phyloP scores from a whole-genome alignment of 2,888 invertebrate genomes.

The Cryptocephalus primarius region DNA sequence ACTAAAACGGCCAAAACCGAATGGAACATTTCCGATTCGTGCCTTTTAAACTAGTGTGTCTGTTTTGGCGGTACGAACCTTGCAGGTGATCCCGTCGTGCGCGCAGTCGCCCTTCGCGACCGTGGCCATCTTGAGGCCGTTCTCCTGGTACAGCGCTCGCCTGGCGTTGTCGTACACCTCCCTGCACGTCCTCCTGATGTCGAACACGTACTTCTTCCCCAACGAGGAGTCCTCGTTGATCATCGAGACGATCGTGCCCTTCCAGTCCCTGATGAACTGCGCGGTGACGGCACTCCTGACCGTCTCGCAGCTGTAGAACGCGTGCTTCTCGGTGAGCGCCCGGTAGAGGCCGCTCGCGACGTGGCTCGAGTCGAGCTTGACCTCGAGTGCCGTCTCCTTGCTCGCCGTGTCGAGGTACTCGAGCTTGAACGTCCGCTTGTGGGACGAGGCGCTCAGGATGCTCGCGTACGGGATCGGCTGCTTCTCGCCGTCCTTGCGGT shows the following conservation, averaged over 20 bases:
- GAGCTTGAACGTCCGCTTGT: conserved; percentile 62
- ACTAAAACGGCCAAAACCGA: too few species aligned
- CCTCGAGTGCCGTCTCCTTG: conserved; percentile 57
- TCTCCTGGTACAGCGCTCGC: conserved; percentile 50
- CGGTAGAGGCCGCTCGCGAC: conserved; percentile 73
- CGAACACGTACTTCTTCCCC: conserved; percentile 85
- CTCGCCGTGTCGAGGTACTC: conserved; percentile 60
- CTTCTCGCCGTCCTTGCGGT: conserved; percentile 50
- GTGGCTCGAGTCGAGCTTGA: conserved; percentile 70
- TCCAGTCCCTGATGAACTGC: conserved; percentile 80
- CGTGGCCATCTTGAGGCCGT: conserved; percentile 19
- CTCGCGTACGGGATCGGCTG: conserved; percentile 72
- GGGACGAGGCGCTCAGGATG: conserved; percentile 68
- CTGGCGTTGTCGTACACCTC: conserved; percentile 85
- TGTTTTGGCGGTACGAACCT: conserved; percentile 31
- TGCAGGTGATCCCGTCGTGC: conserved; percentile 27
- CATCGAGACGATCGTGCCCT: conserved; percentile 82
- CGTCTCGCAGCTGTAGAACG: conserved; percentile 88
- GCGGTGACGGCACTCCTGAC: conserved; percentile 78
- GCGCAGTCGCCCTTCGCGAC: conserved; percentile 27
- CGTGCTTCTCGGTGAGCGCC: conserved; percentile 83
- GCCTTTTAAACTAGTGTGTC: too few species aligned
- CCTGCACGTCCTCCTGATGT: conserved; percentile 76
- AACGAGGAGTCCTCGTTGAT: conserved; percentile 81
- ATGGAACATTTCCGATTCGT: too few species aligned